Conservation (phyloP, 1,140 invertebrate species). For the Drosophila sturtevanti region DNA sequence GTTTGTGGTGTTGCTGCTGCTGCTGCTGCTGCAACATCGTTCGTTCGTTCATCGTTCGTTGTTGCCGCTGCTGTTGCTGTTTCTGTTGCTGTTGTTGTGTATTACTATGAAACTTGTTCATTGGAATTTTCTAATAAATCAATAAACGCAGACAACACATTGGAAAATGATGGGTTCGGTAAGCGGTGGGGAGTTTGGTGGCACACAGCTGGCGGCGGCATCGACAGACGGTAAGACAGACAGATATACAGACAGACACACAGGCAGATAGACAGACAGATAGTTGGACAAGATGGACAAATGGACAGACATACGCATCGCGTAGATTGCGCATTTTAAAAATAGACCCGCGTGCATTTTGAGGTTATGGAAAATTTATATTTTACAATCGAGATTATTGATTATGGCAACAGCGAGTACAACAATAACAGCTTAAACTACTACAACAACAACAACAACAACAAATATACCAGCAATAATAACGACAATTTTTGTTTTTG, state of each 20-base stretch:
- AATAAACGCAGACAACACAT: constrained; percentile 80
- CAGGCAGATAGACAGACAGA: constrained; percentile 21
- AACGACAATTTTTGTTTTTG: neutral
- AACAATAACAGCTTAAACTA: neutral
- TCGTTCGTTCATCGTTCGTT: constrained; percentile 48
- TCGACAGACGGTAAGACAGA: constrained; percentile 17
- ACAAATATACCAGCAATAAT: constrained; percentile 55
- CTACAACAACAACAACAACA: constrained; percentile 33
- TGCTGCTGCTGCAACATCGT: constrained; percentile 23
- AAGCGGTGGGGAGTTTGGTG: constrained; percentile 23
- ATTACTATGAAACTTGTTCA: constrained; percentile 77
- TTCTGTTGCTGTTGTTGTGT: constrained; percentile 49
- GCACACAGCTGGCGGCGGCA: constrained; percentile 71
- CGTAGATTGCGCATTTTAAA: constrained; percentile 72
- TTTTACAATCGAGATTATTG: constrained; percentile 46
- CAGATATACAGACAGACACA: constrained; percentile 25
- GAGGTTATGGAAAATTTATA: constrained; percentile 74
- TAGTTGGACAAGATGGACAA: constrained; percentile 2
- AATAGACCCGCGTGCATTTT: constrained; percentile 62
- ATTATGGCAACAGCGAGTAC: constrained; percentile 34
- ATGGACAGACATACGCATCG: constrained; percentile 46
- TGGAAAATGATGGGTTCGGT: constrained; percentile 30
- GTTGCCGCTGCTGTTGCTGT: constrained; percentile 3
- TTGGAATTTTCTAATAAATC: constrained; percentile 82
- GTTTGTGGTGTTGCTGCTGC: constrained; percentile 36